Conservation (phyloP, 2,888 invertebrate species). For the Liodrosophila aerea region DNA sequence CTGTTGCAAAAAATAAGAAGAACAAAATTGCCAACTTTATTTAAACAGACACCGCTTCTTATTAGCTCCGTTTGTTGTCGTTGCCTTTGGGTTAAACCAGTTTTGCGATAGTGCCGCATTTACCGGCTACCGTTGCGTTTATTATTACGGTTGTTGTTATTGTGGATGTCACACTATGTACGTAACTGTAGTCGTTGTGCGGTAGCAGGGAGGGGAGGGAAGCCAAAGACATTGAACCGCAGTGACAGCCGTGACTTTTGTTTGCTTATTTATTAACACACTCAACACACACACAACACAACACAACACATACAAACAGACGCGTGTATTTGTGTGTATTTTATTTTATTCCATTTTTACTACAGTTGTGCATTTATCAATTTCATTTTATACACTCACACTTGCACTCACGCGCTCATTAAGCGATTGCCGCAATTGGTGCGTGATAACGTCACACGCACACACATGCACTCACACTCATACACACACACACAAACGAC, state of each 20-base stretch:
- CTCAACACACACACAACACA: conserved; percentile 13
- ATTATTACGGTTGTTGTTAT: conserved; percentile 20
- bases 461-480: conserved; percentile 20
- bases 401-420: conserved; percentile 38
- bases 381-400: conserved; percentile 49
- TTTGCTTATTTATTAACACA: conserved; percentile 64
- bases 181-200: conserved; percentile 22
- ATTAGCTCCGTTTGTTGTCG: conserved; percentile 22
- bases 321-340: conserved; percentile 4
- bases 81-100: conserved; percentile 53
- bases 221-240: conserved; percentile 66
- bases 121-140: conserved; percentile 61
- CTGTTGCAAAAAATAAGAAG: conserved; percentile 35
- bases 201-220: not conserved
- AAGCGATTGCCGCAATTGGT: conserved; percentile 63
- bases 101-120: conserved; percentile 61
- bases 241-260: conserved; percentile 69
- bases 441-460: conserved; percentile 59
- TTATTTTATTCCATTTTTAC: conserved; percentile 47
- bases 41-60: conserved; percentile 58
- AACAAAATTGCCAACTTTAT: too few species aligned
- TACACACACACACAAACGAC: too few species aligned
- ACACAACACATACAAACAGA: not conserved
- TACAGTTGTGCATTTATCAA: conserved; percentile 61
- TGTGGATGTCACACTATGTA: conserved; percentile 21